Percentiles rank a stretch among this genome's conserved stretches.
These are phyloP conservation scores for Mycetomoellerius zeteki DNA, from an alignment of 1,140 invertebrate species.

Conservation along the genomic window DNA sequence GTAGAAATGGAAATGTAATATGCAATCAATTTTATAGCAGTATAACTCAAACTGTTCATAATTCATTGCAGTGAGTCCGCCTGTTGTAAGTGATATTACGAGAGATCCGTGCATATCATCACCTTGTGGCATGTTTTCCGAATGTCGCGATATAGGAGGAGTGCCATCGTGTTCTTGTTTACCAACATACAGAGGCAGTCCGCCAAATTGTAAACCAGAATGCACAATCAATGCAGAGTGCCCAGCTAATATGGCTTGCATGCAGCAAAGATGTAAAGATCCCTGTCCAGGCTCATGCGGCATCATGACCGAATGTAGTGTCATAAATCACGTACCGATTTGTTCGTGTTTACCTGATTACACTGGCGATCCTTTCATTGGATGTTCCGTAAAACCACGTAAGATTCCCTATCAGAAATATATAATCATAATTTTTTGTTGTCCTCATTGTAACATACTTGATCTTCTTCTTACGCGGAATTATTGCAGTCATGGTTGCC, in stretches of 20 bases:
- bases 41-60: not conserved
- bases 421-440: not conserved
- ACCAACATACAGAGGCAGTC: conserved; percentile 89
- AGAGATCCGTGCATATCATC: conserved; percentile 89
- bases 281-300: conserved; percentile 92
- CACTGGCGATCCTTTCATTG: conserved; percentile 91
- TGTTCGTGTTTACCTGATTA: conserved; percentile 90
- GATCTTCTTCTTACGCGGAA: not conserved
- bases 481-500: conserved; percentile 45
- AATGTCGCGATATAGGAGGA: conserved; percentile 89
- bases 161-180: conserved; percentile 90
- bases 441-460: not conserved
- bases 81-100: conserved; percentile 33
- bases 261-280: conserved; percentile 90
- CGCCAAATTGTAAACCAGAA: conserved; percentile 91
- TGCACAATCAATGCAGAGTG: conserved; percentile 90
- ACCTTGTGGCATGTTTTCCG: conserved; percentile 91
- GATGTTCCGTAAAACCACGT: conserved; percentile 83
- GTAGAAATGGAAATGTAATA: not conserved
- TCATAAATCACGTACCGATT: conserved; percentile 90
- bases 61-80: conserved; percentile 42
- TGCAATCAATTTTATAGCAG: conserved; percentile 7
- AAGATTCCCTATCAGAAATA: conserved; percentile 1
- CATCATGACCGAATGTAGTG: conserved; percentile 88
- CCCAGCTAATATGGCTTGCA: conserved; percentile 88